phyloP scores from a whole-genome alignment of 1,140 invertebrate genomes.

The Bombus waltoni region DNA sequence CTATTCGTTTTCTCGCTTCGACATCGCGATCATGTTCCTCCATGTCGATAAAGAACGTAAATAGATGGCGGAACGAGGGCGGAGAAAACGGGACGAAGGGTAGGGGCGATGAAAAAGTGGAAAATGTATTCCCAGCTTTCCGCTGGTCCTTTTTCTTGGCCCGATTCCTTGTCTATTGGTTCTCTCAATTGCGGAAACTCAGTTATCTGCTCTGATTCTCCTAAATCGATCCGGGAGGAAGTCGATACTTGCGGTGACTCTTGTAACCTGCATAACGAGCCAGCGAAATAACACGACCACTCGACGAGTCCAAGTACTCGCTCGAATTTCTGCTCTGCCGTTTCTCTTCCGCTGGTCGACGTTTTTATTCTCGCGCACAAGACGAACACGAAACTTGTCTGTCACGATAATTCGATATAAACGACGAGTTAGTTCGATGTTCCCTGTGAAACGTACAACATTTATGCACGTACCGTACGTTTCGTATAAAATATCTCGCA shows the following conservation, averaged over 20 bases:
- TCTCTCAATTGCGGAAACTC: slow-evolving; percentile 45
- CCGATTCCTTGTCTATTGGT: slow-evolving; percentile 51
- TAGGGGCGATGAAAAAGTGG: background rate
- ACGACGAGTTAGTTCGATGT: background rate
- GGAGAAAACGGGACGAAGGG: background rate
- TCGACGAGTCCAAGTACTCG: background rate
- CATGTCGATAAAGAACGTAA: slow-evolving; percentile 42
- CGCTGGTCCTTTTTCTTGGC: slow-evolving; percentile 47
- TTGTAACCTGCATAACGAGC: slow-evolving; percentile 47
- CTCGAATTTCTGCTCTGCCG: background rate
- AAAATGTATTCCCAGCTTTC: slow-evolving; percentile 34
- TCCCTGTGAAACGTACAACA: background rate
- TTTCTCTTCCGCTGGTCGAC: background rate
- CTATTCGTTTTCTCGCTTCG: slow-evolving; percentile 27
- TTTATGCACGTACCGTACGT: too few species aligned
- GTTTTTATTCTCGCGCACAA: slow-evolving; percentile 30
- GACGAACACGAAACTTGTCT: background rate
- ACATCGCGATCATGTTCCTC: slow-evolving; percentile 26
- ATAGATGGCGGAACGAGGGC: slow-evolving; percentile 13
- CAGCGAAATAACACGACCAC: slow-evolving; percentile 34
- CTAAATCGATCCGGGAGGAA: slow-evolving; percentile 47
- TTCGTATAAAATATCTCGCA: too few species aligned
- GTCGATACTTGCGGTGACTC: slow-evolving; percentile 43
- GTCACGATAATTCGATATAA: slow-evolving; percentile 44
- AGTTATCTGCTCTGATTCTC: slow-evolving; percentile 48